Percentiles rank a stretch among this genome's conserved stretches.
phyloP scores from a whole-genome alignment of 2,888 invertebrate species.

The Mythimna vitellina region DNA sequence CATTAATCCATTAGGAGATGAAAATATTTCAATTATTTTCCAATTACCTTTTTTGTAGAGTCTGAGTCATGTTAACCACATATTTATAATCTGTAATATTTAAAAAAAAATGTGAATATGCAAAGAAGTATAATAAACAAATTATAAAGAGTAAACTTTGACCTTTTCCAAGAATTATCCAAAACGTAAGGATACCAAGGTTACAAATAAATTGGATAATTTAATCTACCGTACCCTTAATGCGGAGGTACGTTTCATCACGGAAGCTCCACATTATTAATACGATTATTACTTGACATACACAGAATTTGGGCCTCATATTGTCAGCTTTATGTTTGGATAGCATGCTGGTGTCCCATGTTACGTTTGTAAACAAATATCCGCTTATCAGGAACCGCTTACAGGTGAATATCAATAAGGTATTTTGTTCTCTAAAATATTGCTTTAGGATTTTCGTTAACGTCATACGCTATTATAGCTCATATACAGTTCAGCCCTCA shows the following conservation, averaged over 20 bases:
- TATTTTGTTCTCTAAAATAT: conserved; percentile 47
- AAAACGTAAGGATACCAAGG: conserved; percentile 34
- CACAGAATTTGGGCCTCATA: conserved; percentile 44
- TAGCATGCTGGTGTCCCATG: conserved; percentile 50
- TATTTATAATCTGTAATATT: conserved; percentile 11
- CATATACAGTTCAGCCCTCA: neutral
- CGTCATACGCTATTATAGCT: neutral
- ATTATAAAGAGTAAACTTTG: conserved; percentile 4
- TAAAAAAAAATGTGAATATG: neutral
- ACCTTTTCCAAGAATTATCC: conserved; percentile 33
- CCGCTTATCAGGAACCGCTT: conserved; percentile 28
- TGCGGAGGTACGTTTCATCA: conserved; percentile 43
- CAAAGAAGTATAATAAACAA: neutral
- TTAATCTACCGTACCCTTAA: conserved; percentile 48
- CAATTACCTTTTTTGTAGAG: conserved; percentile 66
- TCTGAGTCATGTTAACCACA: conserved; percentile 30
- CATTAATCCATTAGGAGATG: conserved; percentile 83
- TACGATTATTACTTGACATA: conserved; percentile 50
- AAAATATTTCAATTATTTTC: conserved; percentile 81
- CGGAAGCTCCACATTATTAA: conserved; percentile 54
- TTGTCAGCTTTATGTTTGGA: conserved; percentile 53
- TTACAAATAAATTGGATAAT: conserved; percentile 48
- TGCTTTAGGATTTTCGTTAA: conserved; percentile 29
- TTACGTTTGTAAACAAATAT: conserved; percentile 46
- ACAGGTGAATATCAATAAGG: conserved; percentile 52